These are phyloP conservation scores for Hippocampus zosterae DNA, from an alignment of 2,113 vertebrate genomes.

Conservation along the genomic window DNA sequence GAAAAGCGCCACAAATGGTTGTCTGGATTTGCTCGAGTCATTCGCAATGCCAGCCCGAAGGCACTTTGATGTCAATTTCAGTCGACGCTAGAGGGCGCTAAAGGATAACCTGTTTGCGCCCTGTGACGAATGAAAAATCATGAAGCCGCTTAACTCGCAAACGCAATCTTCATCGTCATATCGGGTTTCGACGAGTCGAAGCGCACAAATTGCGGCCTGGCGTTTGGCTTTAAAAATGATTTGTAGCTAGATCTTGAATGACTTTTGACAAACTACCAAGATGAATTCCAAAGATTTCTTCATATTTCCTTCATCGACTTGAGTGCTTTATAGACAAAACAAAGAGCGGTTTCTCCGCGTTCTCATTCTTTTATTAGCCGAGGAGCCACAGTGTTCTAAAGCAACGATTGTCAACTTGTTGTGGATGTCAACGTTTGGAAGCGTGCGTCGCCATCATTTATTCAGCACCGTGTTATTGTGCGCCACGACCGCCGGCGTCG, in stretches of 20 bases:
- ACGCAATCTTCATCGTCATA: neutral
- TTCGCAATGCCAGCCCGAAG: too few relatives aligned
- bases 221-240: neutral
- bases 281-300: neutral
- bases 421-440: neutral
- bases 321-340: neutral
- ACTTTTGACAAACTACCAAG: neutral
- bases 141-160: too few relatives aligned
- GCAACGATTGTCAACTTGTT: neutral
- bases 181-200: too few relatives aligned
- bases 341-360: neutral
- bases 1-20: too few relatives aligned
- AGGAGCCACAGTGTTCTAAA: neutral
- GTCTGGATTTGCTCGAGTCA: too few relatives aligned
- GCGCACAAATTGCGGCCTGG: too few relatives aligned
- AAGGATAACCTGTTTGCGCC: too few relatives aligned
- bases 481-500: constrained; percentile 19
- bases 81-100: too few relatives aligned
- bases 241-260: neutral
- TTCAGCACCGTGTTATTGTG: constrained; percentile 23
- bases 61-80: too few relatives aligned
- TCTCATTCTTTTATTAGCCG: neutral
- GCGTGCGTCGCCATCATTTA: neutral
- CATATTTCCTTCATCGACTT: neutral
- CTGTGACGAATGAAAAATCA: neutral